These are phyloP conservation scores for Gymnarchus niloticus DNA, from an alignment of 2,113 vertebrate species.

Conservation along the genomic window DNA sequence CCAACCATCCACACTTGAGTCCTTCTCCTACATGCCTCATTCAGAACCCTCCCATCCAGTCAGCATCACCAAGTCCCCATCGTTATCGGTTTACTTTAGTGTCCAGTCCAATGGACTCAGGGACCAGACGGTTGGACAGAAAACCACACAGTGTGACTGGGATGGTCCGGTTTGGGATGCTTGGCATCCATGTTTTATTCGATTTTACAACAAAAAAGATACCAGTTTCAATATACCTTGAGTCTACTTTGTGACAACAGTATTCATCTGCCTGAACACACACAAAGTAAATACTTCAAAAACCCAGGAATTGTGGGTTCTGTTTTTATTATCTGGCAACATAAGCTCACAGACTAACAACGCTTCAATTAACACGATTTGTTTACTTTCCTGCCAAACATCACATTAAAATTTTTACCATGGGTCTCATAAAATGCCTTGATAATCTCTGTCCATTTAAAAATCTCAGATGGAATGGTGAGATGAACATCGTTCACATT, in stretches of 20 bases:
- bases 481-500: neutral
- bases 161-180: neutral
- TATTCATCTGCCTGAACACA: neutral
- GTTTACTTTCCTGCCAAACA: neutral
- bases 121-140: neutral
- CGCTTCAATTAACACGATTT: neutral
- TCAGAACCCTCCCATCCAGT: neutral
- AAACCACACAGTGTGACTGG: neutral
- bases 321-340: neutral
- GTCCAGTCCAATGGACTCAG: neutral
- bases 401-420: neutral
- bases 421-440: conserved; percentile 1
- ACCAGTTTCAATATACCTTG: neutral
- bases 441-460: neutral
- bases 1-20: neutral
- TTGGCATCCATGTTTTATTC: neutral
- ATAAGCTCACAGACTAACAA: neutral
- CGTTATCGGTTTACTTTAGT: neutral
- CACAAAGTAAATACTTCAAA: neutral
- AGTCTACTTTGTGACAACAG: neutral
- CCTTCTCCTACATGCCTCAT: neutral
- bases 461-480: neutral
- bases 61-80: too few species aligned
- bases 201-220: neutral
- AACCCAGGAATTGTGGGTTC: neutral